phyloP scores from a whole-genome alignment of 2,888 invertebrate genomes.

The Synergus umbraculus region DNA sequence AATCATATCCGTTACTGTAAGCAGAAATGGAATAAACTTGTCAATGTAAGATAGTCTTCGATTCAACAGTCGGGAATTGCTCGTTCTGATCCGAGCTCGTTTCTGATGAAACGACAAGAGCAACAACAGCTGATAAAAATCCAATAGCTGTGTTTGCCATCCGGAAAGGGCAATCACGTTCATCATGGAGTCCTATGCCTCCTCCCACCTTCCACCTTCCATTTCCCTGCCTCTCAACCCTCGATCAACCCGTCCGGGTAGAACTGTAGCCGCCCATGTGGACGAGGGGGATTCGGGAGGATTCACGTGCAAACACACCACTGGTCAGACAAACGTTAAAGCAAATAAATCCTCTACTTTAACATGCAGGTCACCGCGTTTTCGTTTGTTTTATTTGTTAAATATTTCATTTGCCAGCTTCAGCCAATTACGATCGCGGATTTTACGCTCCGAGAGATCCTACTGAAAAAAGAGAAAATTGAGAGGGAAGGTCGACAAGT shows the following conservation, averaged over 20 bases:
- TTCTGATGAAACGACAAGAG: constrained; percentile 26
- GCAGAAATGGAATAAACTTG: background rate
- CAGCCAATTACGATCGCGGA: constrained; percentile 68
- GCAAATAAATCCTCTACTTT: constrained; percentile 76
- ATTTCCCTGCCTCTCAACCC: constrained; percentile 54
- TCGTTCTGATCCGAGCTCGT: background rate
- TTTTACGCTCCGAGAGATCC: constrained; percentile 55
- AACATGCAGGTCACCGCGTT: constrained; percentile 76
- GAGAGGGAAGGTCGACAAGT: constrained; percentile 13
- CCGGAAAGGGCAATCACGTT: constrained; percentile 76
- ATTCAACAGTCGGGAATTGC: background rate
- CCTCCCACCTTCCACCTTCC: constrained; percentile 51
- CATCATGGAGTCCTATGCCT: constrained; percentile 69
- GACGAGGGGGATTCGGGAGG: constrained; percentile 47
- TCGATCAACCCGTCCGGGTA: constrained; percentile 41
- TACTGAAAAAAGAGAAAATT: constrained; percentile 44
- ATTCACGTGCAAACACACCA: constrained; percentile 59
- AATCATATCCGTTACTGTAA: too few relatives aligned
- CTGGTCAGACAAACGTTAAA: constrained; percentile 69
- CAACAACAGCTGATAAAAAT: constrained; percentile 71
- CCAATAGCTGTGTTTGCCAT: constrained; percentile 74
- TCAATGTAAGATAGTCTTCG: background rate
- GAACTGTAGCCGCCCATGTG: constrained; percentile 57
- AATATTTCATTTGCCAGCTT: constrained; percentile 76
- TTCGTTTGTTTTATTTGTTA: constrained; percentile 77